These are phyloP conservation scores for Aulostomus chinensis DNA, from an alignment of 2,797 vertebrate genomes.

Conservation along the genomic window DNA sequence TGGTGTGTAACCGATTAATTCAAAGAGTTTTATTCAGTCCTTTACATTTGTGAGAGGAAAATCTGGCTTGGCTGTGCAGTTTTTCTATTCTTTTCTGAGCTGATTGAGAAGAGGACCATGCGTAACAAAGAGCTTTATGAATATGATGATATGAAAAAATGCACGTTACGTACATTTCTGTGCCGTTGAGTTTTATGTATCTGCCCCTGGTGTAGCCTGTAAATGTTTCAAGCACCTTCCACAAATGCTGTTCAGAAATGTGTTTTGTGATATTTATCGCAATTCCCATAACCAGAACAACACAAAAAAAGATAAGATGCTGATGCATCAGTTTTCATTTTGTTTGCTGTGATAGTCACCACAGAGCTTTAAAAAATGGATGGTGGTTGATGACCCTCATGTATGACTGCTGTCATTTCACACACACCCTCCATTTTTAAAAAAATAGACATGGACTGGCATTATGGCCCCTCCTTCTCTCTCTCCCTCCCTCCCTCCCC, in stretches of 20 bases:
- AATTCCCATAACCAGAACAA: not conserved
- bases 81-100: no score
- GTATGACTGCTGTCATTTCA: constrained; percentile 3
- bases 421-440: constrained; percentile 12
- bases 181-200: no score
- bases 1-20: no score
- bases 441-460: constrained; percentile 11
- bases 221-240: not conserved
- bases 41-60: no score
- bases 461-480: constrained; percentile 3
- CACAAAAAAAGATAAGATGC: not conserved
- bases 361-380: not conserved
- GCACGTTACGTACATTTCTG: no score
- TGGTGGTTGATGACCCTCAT: not conserved
- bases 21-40: no score
- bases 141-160: no score
- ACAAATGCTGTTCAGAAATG: not conserved
- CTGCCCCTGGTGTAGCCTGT: no score
- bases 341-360: constrained; percentile 10
- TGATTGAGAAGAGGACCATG: no score
- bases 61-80: no score
- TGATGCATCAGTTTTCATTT: constrained; percentile 10
- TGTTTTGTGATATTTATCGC: not conserved
- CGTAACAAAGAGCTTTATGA: no score
- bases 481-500: constrained; percentile 21